Percentiles rank a stretch among this genome's conserved stretches.
phyloP scores from a whole-genome alignment of 2,113 vertebrate genomes.

The Alaudala cheleensis region DNA sequence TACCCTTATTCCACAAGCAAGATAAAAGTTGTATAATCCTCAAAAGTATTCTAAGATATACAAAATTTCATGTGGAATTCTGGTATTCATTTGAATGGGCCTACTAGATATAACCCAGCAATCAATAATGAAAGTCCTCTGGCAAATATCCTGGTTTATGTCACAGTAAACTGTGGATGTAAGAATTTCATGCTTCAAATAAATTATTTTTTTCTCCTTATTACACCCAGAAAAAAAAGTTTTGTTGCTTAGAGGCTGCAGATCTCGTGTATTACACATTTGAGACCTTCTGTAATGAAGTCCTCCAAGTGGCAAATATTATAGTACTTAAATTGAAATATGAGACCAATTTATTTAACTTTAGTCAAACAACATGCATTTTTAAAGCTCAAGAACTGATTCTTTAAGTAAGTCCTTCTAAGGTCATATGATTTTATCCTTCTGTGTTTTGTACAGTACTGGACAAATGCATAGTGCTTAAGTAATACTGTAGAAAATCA shows the following conservation, averaged over 20 bases:
- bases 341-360: neutral
- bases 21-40: neutral
- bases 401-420: neutral
- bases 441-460: neutral
- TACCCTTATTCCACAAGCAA: neutral
- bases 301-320: neutral
- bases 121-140: neutral
- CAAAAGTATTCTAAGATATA: neutral
- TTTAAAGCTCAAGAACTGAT: neutral
- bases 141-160: neutral
- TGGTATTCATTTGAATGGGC: neutral
- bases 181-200: rapidly evolving
- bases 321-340: neutral
- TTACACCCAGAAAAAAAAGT: neutral
- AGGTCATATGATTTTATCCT: neutral
- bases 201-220: neutral
- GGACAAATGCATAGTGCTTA: neutral
- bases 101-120: neutral
- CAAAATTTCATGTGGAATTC: neutral
- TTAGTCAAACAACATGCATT: neutral
- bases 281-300: neutral
- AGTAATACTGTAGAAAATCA: neutral
- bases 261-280: neutral
- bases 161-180: neutral
- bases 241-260: neutral